phyloP scores from a whole-genome alignment of 2,113 vertebrate species.

The Megalops atlanticus region DNA sequence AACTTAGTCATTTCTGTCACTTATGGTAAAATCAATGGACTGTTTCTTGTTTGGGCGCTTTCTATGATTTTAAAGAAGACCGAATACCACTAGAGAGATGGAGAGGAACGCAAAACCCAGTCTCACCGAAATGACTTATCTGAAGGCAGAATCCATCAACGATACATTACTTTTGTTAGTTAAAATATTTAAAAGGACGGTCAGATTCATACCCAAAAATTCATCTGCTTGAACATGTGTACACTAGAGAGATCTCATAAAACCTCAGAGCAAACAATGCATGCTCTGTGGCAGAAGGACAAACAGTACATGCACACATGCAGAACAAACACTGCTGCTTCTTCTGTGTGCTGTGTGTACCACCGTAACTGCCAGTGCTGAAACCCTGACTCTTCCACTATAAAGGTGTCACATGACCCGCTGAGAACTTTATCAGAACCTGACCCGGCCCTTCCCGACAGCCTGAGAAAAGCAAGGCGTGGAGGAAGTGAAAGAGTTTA shows the following conservation, averaged over 20 bases:
- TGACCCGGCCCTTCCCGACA: neutral
- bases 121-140: neutral
- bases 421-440: slow-evolving; percentile 14
- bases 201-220: neutral
- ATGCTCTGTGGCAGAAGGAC: neutral
- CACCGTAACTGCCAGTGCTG: no score
- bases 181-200: neutral
- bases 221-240: neutral
- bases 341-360: no score
- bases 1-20: no score
- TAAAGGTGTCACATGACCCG: slow-evolving; percentile 20
- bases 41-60: no score
- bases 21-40: no score
- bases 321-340: no score
- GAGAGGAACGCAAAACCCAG: neutral
- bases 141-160: neutral
- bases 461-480: slow-evolving; percentile 35
- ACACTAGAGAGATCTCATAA: neutral
- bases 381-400: slow-evolving; percentile 39
- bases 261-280: neutral
- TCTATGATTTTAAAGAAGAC: no score
- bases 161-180: neutral
- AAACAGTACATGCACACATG: neutral
- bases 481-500: slow-evolving; percentile 29
- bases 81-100: no score